Evolutionary conservation across 2,797 vertebrate species (phyloP), one percentile per base, ranked within the genome.

Genomic region (Falco concolor): DNA sequence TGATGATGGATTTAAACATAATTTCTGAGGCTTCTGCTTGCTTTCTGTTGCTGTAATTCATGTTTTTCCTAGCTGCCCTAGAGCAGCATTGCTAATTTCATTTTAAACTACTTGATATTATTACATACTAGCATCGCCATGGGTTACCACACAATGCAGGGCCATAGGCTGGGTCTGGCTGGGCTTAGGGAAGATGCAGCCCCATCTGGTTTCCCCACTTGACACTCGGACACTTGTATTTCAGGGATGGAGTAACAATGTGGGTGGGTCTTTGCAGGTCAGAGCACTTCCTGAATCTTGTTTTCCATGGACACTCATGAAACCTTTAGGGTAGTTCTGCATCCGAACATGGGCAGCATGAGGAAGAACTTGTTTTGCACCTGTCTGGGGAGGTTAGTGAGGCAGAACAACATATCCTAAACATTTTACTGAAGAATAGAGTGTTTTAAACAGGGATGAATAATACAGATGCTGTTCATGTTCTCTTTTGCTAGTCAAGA

Each of bases 101-200:
- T 60, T 94, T 94, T 74, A 22, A 63, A 24, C 25, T 49, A 2
- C 12, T 64, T 34, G n/a, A n/a, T 52, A 1, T 4, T 57, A 2
- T 72, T 84, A 54, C 12, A 4, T 63, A 2, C 10, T 38, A 10
- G 32, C 45, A n/a, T 54, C 0, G 2, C 44, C 10, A 13, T 0
- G 5, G 50, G 65, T 76, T 52, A 36, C 24, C 34, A 12, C 14
- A 13, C 34, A 27, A 56, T 1, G 2, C 24, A 16, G 59, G 45
- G 40, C 61, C 70, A 10, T 28, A 52, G 44, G 38, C 25, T 24
- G 21, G 49, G 21, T 64, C 78, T 86, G 86, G 42, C 54, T 87
- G 65, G 13, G 22, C 38, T 63, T 7, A 7, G 80, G 56, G 47
- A 60, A 49, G 74, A 45, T 1, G 5, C 36, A 75, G 30, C 57